Conservation (phyloP, 2,113 vertebrate species). For the Panthera tigris region DNA sequence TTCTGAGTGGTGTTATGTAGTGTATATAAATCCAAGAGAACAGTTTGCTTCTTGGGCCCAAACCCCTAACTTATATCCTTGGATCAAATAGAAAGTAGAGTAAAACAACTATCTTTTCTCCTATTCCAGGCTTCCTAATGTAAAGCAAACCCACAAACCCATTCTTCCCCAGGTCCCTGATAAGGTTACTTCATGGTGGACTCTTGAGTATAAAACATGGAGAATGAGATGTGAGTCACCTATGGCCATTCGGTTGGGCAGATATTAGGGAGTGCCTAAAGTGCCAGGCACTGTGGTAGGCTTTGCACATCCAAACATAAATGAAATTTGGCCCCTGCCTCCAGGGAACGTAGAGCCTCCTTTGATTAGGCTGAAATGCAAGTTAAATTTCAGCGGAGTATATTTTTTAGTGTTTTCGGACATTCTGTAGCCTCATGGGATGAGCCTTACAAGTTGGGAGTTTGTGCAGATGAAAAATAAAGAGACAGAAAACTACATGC, state of each 20-base stretch:
- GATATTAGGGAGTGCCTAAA: neutral
- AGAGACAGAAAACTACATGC: neutral
- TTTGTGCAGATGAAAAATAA: neutral
- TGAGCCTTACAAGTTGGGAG: neutral
- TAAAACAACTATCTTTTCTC: neutral
- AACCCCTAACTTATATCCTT: neutral
- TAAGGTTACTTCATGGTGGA: neutral
- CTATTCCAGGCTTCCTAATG: neutral
- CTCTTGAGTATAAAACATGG: neutral
- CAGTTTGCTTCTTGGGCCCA: neutral
- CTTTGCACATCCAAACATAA: neutral
- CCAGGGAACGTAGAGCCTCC: neutral
- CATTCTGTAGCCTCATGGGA: neutral
- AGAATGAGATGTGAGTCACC: neutral
- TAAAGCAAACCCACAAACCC: neutral
- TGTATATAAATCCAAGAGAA: neutral
- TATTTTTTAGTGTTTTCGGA: neutral
- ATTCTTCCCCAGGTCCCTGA: neutral
- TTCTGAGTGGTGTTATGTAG: neutral
- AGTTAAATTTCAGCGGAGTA: neutral
- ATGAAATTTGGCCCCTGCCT: neutral
- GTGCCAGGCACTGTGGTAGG: neutral
- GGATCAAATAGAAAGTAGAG: constrained; percentile 31
- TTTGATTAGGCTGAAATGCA: neutral
- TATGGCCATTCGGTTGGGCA: neutral